A percentile compares a stretch with the other conserved stretches of the same genome.
phyloP scores from a whole-genome alignment of 2,113 vertebrate genomes.

The Collichthys lucidus region DNA sequence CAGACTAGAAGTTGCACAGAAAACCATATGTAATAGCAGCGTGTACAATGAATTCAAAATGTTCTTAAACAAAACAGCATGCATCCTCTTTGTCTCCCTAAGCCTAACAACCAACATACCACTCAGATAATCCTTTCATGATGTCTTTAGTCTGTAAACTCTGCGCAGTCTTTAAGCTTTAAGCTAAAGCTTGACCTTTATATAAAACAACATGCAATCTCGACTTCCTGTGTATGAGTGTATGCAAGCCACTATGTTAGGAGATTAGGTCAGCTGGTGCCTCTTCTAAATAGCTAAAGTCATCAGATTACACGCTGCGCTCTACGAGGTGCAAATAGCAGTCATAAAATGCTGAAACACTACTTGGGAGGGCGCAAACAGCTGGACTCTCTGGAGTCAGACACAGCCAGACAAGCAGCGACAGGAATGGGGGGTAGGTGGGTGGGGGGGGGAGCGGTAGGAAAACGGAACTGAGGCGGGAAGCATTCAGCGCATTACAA shows the following conservation, averaged over 20 bases:
- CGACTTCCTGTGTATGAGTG: conserved; percentile 19
- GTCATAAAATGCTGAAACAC: conserved; percentile 83
- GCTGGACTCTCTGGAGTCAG: conserved; percentile 79
- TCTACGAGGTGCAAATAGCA: conserved; percentile 83
- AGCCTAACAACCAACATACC: conserved; percentile 4
- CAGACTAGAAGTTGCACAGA: conserved; percentile 5
- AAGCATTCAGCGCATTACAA: conserved; percentile 57
- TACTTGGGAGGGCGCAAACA: conserved; percentile 84
- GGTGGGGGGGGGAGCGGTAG: conserved; percentile 27
- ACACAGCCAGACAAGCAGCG: conserved; percentile 77
- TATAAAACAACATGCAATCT: conserved; percentile 25
- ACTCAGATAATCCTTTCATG: conserved; percentile 15
- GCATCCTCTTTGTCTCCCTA: conserved; percentile 1
- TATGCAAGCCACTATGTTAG: conserved; percentile 45
- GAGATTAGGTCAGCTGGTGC: conserved; percentile 75
- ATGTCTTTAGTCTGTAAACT: conserved; percentile 28
- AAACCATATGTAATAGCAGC: background rate
- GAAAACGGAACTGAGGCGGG: conserved; percentile 70
- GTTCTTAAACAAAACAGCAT: conserved; percentile 23
- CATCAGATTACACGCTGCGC: conserved; percentile 83
- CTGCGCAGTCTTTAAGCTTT: conserved; percentile 18
- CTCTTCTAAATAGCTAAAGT: conserved; percentile 79
- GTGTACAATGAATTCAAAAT: conserved; percentile 17
- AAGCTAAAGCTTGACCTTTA: background rate
- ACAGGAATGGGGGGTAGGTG: conserved; percentile 62